These are phyloP conservation scores for Sebastiscus albofasciatus DNA, from an alignment of 2,797 vertebrate genomes.

Conservation along the genomic window DNA sequence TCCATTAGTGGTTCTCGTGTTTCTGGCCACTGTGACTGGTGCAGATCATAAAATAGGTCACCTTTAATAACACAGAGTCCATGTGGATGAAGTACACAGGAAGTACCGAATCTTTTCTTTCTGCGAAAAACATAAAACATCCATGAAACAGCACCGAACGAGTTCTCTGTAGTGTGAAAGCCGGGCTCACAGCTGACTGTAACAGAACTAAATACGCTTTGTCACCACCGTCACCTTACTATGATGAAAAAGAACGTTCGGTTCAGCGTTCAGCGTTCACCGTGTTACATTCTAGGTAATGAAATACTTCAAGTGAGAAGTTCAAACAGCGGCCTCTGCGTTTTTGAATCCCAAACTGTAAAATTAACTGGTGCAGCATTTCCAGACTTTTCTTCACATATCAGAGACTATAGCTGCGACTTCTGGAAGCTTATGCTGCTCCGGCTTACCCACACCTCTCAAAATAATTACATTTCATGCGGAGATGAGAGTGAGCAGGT, in stretches of 20 bases:
- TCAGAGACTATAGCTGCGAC: background rate
- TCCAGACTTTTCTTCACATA: constrained; percentile 20
- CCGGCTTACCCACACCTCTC: constrained; percentile 40
- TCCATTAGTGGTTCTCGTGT: background rate
- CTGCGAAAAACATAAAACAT: background rate
- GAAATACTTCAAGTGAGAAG: background rate
- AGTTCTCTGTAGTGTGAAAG: background rate
- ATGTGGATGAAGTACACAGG: background rate
- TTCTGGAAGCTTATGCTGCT: background rate
- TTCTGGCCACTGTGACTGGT: background rate
- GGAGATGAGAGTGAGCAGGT: constrained; percentile 64
- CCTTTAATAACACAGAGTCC: background rate
- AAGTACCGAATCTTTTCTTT: background rate
- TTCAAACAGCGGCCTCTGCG: constrained; percentile 4
- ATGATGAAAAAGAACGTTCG: background rate
- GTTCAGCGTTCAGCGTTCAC: background rate
- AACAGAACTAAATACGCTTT: background rate
- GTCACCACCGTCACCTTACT: background rate
- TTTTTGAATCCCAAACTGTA: background rate
- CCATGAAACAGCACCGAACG: background rate
- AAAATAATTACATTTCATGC: constrained; percentile 64
- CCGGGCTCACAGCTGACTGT: background rate
- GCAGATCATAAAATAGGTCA: background rate
- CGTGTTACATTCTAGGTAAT: background rate
- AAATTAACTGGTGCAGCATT: constrained; percentile 8